Conservation (phyloP, 1,140 invertebrate genomes). For the Diabrotica undecimpunctata region DNA sequence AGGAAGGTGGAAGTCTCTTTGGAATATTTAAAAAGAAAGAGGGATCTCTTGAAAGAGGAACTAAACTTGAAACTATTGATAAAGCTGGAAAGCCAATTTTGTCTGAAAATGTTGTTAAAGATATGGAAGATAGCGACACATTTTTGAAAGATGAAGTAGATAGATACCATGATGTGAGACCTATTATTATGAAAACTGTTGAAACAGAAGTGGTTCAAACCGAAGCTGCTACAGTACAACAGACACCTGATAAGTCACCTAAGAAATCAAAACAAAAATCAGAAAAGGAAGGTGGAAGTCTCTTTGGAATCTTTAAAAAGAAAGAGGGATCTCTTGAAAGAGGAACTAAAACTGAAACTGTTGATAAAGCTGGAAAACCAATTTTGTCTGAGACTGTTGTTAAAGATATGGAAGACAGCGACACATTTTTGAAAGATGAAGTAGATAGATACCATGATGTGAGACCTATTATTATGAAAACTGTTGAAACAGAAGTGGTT, state of each 20-base stretch:
- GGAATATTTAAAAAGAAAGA: constrained; percentile 24
- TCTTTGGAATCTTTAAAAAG: constrained; percentile 26
- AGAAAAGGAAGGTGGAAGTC: constrained; percentile 16
- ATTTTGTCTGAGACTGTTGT: constrained; percentile 24
- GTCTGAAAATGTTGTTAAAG: constrained; percentile 15
- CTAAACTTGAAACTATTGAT: background rate
- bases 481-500: background rate
- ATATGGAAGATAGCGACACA: constrained; percentile 16
- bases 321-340: constrained; percentile 14
- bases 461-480: constrained; percentile 5
- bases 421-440: constrained; percentile 23
- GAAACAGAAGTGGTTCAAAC: background rate
- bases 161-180: constrained; percentile 29
- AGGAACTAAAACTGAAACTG: background rate
- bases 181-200: constrained; percentile 7
- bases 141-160: constrained; percentile 30
- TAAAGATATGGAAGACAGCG: constrained; percentile 25
- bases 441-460: constrained; percentile 27
- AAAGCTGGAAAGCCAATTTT: background rate
- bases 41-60: constrained; percentile 4
- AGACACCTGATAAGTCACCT: background rate
- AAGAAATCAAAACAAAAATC: constrained; percentile 8
- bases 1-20: constrained; percentile 11
- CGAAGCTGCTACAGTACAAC: background rate
- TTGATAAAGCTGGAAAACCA: constrained; percentile 19